Base-by-base conservation (phyloP, 2,797 vertebrate genomes). In the Apodemus agrarius region DNA sequence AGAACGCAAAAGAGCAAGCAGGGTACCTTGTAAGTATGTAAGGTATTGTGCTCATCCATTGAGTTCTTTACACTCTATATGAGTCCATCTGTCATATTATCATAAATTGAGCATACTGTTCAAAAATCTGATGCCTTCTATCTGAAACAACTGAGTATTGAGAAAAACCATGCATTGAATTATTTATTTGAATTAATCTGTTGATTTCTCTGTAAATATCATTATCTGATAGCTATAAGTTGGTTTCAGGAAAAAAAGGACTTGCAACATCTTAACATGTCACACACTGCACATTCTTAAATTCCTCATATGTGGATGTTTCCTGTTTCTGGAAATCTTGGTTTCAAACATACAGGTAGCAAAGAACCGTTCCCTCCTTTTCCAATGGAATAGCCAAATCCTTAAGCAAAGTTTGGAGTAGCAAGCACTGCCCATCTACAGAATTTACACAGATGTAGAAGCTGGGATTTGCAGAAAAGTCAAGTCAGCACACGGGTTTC, bases 401-500 rank as follows among this genome's bases (percentile, higher is more conserved):
- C 59, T 94, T 93, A 57, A 52, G n/a, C 52, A 88, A 92, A 94
- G 3, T 69, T 9, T 31, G 57, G 79, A 74, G 74, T 90, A 94
- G 75, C 26, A 84, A 91, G 86, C 21, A 16, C 43, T 57, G 67
- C 34, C 26, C 40, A 40, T 52, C 67, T 78, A 52, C 37, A 37
- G 79, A 84, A 69, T 89, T 93, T 61, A 14, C 46, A n/a, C 16
- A 89, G 78, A 65, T 10, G 6, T 3, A 76, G 95, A 96, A 78
- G 94, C 93, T 91, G 87, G 90, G 6, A 26, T 52, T 97, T 89
- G 57, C 88, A 90, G 31, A 91, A 95, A 94, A 79, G 93, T 94
- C 97, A 96, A 49, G 69, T 98, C 98, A 96, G 97, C 98, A 85
- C 52, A 91, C 92, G 43, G 96, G 40, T 78, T 93, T 92, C 97